Base-by-base conservation (phyloP, 2,888 invertebrate genomes). In the Melinaea marsaeus region DNA sequence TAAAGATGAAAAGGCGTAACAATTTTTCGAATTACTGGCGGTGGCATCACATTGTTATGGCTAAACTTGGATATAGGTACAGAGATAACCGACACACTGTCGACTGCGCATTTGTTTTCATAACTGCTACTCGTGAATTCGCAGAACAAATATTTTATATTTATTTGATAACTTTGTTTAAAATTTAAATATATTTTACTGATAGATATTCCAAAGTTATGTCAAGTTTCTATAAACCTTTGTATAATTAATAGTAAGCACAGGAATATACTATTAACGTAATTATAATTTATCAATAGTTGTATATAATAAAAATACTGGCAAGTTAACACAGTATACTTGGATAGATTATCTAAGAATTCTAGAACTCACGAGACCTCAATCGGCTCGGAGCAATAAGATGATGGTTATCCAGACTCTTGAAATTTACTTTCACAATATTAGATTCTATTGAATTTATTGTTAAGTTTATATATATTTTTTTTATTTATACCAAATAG, bases 31-130 rank as follows among this genome's bases (percentile, higher is more conserved):
- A 64, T 68, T 68, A 64, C 59, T 58, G 69, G 61, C 63, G 62
- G 62, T 56, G 56, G 62, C 51, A 60, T 62, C 64, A 55, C 58
- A 61, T 66, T 66, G 69, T 67, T 63, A 68, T 59, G 64, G 63
- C 69, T 71, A 71, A 72, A 72, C 71, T 71, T 64, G 65, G 65
- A 66, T 70, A 69, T 66, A 66, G 63, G 60, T 57, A 51, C 46
- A 55, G 64, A 58, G 57, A 62, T 67, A 65, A 64, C 51, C 58
- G 60, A 45, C 46, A 22, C 51, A 57, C 51, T 48, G 51, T 32
- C n/a, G 51, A 62, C 34, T 59, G 54, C 51, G 58, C 61, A 63
- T 66, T 60, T 64, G 58, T 63, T 58, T 48, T 63, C 61, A 65
- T 66, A 66, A 63, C 58, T 64, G 63, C 61, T 64, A 63, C 66